Conservation (phyloP, 2,888 invertebrate genomes). For the Chaitophorus viminalis region DNA sequence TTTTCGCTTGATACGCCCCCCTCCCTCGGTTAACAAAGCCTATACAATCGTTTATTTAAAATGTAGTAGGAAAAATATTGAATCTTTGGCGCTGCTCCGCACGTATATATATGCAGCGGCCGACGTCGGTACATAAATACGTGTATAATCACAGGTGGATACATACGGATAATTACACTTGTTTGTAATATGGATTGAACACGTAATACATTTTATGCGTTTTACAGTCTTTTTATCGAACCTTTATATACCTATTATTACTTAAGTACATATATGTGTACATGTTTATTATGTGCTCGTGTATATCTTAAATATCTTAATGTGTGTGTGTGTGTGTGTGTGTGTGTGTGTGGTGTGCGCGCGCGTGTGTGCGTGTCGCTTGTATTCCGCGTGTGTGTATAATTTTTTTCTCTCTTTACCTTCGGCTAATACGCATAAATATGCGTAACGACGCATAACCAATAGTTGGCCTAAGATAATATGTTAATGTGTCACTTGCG, state of each 20-base stretch:
- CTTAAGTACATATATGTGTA: background rate
- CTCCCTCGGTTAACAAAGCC: too few relatives aligned
- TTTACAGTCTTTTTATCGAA: background rate
- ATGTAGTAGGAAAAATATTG: too few relatives aligned
- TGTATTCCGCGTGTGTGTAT: background rate
- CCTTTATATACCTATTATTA: too few relatives aligned
- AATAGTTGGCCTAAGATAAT: constrained; percentile 53
- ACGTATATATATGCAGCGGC: too few relatives aligned
- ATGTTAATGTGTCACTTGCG: constrained; percentile 59
- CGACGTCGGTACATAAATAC: too few relatives aligned
- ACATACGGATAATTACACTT: too few relatives aligned
- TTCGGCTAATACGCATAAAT: constrained; percentile 53
- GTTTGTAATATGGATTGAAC: too few relatives aligned
- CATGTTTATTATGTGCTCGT: background rate
- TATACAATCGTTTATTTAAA: too few relatives aligned
- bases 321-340: background rate
- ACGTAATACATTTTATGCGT: background rate
- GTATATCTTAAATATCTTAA: background rate
- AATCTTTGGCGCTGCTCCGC: too few relatives aligned
- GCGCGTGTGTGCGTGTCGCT: background rate
- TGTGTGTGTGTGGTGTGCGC: background rate
- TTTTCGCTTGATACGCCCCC: too few relatives aligned
- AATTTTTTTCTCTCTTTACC: constrained; percentile 40
- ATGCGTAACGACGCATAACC: constrained; percentile 58
- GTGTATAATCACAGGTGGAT: too few relatives aligned